phyloP scores from a whole-genome alignment of 2,888 invertebrate genomes.

The Heliconius ismenius region DNA sequence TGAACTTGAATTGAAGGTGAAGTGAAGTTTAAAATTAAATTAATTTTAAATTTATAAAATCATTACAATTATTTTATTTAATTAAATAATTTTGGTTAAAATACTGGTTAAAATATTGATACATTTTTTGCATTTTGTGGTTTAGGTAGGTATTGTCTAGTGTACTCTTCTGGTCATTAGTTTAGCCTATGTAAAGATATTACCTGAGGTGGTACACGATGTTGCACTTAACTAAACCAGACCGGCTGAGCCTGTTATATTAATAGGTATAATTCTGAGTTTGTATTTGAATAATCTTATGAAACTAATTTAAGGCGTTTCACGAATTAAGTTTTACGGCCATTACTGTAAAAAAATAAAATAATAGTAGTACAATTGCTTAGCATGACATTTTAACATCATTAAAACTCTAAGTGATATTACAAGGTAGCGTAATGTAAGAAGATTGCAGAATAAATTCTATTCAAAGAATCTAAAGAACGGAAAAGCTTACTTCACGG shows the following conservation, averaged over 20 bases:
- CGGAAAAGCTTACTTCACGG: background rate
- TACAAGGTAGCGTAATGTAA: background rate
- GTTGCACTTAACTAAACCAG: background rate
- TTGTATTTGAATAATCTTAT: background rate
- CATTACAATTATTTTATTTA: too few species aligned
- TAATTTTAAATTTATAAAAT: background rate
- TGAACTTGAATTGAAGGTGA: too few species aligned
- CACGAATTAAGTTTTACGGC: background rate
- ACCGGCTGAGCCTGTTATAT: background rate
- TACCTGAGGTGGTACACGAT: background rate
- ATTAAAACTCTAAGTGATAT: background rate
- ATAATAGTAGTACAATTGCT: background rate
- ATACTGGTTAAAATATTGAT: too few species aligned
- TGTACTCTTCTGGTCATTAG: background rate
- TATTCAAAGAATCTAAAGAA: constrained; percentile 9
- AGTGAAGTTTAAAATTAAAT: too few species aligned
- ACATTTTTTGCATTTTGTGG: background rate
- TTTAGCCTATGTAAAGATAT: background rate
- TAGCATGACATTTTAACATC: background rate
- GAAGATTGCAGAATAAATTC: constrained; percentile 6
- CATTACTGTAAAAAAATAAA: background rate
- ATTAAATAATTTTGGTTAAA: background rate
- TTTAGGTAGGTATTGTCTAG: background rate
- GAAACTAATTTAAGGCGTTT: background rate
- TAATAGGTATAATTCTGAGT: background rate